phyloP scores from a whole-genome alignment of 1,140 invertebrate species.

The Penaeus indicus region DNA sequence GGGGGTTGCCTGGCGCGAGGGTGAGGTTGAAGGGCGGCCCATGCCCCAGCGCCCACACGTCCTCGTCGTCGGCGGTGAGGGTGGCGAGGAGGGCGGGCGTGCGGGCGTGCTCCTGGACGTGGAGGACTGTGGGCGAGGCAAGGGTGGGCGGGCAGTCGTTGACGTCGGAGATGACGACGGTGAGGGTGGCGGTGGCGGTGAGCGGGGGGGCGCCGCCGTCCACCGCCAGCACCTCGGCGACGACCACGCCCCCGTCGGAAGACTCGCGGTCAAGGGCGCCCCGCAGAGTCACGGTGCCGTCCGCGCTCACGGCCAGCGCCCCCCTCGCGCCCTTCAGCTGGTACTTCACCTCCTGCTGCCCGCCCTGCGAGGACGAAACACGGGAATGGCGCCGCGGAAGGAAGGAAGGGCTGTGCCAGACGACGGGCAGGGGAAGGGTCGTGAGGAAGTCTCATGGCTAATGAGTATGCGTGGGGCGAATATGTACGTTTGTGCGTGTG shows the following conservation, averaged over 20 bases:
- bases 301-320: conserved; percentile 22
- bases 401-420: not conserved
- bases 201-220: conserved; percentile 56
- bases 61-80: conserved; percentile 53
- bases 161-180: conserved; percentile 51
- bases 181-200: conserved; percentile 57
- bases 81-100: conserved; percentile 27
- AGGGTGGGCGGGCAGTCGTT: conserved; percentile 60
- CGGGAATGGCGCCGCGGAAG: not conserved
- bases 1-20: conserved; percentile 44
- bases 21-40: conserved; percentile 62
- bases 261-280: conserved; percentile 50
- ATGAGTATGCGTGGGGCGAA: not conserved
- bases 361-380: not conserved
- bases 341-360: conserved; percentile 27
- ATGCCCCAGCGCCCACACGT: conserved; percentile 61
- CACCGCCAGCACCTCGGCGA: conserved; percentile 45
- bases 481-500: conserved; percentile 28
- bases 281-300: conserved; percentile 38
- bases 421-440: not conserved
- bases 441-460: not conserved
- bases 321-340: conserved; percentile 11
- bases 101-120: conserved; percentile 45
- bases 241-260: conserved; percentile 34
- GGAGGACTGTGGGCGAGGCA: conserved; percentile 47